Conservation (phyloP, 2,888 invertebrate species). For the Ochlodes sylvanus region DNA sequence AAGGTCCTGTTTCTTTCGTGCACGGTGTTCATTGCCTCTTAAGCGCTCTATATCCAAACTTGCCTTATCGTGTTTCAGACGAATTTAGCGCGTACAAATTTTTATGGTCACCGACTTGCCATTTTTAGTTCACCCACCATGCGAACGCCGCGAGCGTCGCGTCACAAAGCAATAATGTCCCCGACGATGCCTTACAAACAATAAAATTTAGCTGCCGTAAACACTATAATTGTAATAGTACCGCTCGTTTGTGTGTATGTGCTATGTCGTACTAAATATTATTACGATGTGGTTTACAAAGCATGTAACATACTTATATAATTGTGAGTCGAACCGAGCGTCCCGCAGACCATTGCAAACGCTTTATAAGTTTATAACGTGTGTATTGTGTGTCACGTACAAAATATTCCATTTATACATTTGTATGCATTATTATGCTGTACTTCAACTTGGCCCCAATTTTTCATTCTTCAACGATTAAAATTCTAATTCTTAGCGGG, state of each 20-base stretch:
- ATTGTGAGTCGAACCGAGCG: conserved; percentile 9
- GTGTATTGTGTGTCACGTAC: conserved; percentile 56
- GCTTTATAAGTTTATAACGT: conserved; percentile 47
- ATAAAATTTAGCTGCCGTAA: neutral
- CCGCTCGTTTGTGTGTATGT: conserved; percentile 22
- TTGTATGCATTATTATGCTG: conserved; percentile 38
- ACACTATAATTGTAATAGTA: conserved; percentile 5
- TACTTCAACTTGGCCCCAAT: conserved; percentile 5
- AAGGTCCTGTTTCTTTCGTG: neutral
- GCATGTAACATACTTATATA: conserved; percentile 20
- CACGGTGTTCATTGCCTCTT: neutral
- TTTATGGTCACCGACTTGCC: neutral
- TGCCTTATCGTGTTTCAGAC: conserved; percentile 27
- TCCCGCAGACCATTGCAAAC: conserved; percentile 41
- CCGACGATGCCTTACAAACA: conserved; percentile 5
- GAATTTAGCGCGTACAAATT: conserved; percentile 11
- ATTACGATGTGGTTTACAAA: conserved; percentile 9
- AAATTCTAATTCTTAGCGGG: conserved; percentile 17
- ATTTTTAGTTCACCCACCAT: neutral
- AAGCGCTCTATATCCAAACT: conserved; percentile 20
- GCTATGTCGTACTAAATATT: conserved; percentile 23
- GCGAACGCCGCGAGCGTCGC: neutral
- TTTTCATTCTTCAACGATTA: conserved; percentile 2
- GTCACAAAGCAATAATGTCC: conserved; percentile 12
- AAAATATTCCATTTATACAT: conserved; percentile 63